Conservation (phyloP, 2,113 vertebrate species). For the Dendropsophus ebraccatus region DNA sequence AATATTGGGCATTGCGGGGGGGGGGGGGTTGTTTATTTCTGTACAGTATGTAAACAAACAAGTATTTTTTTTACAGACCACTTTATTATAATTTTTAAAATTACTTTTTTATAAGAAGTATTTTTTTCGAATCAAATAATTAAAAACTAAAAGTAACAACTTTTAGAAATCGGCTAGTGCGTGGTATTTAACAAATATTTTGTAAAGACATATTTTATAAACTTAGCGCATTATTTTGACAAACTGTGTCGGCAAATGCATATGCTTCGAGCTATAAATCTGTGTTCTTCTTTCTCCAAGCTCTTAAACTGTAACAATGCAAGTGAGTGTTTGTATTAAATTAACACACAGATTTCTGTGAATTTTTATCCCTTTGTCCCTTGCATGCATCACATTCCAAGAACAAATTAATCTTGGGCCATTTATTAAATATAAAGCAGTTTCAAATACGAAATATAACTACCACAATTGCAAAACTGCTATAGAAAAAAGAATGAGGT, state of each 20-base stretch:
- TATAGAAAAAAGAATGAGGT: too few relatives aligned
- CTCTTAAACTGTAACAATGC: background rate
- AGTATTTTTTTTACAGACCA: too few relatives aligned
- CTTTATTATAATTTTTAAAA: too few relatives aligned
- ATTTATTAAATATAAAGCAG: background rate
- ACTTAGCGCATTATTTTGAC: background rate
- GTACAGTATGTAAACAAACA: too few relatives aligned
- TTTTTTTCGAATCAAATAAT: background rate
- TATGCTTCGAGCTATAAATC: background rate
- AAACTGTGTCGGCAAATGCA: background rate
- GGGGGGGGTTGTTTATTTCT: too few relatives aligned
- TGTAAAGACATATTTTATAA: background rate
- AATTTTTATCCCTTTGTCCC: background rate
- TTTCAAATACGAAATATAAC: too few relatives aligned
- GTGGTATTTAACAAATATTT: background rate
- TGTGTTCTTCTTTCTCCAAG: background rate
- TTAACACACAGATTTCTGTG: background rate
- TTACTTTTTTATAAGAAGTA: background rate
- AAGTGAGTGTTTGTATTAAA: background rate
- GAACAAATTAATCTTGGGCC: background rate
- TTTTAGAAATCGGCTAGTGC: background rate
- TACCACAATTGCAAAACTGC: too few relatives aligned
- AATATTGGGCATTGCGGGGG: too few relatives aligned
- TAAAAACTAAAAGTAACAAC: background rate
- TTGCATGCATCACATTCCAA: too few relatives aligned